phyloP scores from a whole-genome alignment of 1,140 invertebrate genomes.

The Heterodera schachtii region DNA sequence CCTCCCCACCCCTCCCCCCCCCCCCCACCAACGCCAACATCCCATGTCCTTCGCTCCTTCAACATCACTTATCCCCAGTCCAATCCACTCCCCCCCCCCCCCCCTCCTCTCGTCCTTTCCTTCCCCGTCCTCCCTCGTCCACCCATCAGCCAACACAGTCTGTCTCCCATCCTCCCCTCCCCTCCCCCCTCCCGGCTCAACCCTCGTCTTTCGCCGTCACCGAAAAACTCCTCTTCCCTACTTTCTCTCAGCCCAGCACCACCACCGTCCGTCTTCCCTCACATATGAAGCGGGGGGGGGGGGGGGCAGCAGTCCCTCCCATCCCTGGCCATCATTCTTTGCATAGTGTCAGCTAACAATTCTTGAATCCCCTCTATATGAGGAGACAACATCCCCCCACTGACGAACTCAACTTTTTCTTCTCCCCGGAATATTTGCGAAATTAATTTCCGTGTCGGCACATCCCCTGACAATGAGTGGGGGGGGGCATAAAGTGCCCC shows the following conservation, averaged over 20 bases:
- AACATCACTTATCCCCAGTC: background rate
- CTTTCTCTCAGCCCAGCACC: conserved; percentile 8
- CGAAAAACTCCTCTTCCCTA: conserved; percentile 8
- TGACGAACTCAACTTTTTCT: background rate
- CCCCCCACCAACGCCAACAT: no score
- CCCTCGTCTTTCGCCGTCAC: conserved; percentile 8
- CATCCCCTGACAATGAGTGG: background rate
- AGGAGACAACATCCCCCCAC: background rate
- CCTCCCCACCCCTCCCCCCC: no score
- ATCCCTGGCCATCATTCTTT: conserved; percentile 4
- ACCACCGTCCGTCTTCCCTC: background rate
- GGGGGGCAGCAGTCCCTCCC: conserved; percentile 1
- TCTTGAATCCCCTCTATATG: background rate
- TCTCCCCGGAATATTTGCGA: background rate
- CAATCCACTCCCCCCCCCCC: background rate
- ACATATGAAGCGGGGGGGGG: background rate
- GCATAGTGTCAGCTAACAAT: background rate
- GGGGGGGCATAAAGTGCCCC: background rate
- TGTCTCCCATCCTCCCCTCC: background rate
- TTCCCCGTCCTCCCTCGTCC: background rate
- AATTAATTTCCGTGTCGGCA: background rate
- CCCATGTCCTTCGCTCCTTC: no score
- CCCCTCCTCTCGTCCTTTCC: no score
- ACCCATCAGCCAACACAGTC: conserved; percentile 5
- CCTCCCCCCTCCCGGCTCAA: background rate